Evolutionary conservation across 2,888 invertebrate species (phyloP).

Genomic region (Tipula vernalis): DNA sequence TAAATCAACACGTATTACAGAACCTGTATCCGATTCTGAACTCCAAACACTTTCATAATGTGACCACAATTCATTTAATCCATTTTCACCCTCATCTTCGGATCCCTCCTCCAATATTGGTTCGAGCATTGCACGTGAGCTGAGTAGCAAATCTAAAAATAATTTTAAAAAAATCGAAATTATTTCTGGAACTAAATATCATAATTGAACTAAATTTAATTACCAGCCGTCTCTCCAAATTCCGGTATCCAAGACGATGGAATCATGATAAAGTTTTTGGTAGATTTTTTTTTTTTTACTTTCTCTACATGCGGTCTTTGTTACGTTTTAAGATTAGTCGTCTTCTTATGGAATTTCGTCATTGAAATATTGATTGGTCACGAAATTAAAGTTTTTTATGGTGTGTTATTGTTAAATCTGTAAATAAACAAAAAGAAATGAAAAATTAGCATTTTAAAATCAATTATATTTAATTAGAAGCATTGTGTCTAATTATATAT

Average conservation of each 20-base stretch:
- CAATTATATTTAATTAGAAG: neutral
- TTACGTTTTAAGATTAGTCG: neutral
- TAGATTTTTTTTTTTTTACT: neutral
- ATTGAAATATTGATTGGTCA: neutral
- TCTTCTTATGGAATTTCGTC: neutral
- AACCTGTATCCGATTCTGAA: conserved; percentile 67
- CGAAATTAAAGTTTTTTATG: neutral
- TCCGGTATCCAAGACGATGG: conserved; percentile 7
- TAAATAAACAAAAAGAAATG: neutral
- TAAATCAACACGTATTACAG: conserved; percentile 59
- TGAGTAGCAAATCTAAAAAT: conserved; percentile 26
- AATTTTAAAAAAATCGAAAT: no score
- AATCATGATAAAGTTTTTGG: neutral
- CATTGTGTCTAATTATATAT: neutral
- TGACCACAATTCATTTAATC: conserved; percentile 26
- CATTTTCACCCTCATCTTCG: conserved; percentile 46
- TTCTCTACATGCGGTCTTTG: neutral
- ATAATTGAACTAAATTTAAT: neutral
- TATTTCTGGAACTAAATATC: no score
- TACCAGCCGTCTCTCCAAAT: conserved; percentile 9
- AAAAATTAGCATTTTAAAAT: neutral
- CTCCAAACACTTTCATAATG: conserved; percentile 33
- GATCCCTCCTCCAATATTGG: conserved; percentile 83
- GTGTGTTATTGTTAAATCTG: neutral
- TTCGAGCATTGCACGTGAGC: conserved; percentile 46